Conservation (phyloP, 2,888 invertebrate species). For the Xestia rhomboidea region DNA sequence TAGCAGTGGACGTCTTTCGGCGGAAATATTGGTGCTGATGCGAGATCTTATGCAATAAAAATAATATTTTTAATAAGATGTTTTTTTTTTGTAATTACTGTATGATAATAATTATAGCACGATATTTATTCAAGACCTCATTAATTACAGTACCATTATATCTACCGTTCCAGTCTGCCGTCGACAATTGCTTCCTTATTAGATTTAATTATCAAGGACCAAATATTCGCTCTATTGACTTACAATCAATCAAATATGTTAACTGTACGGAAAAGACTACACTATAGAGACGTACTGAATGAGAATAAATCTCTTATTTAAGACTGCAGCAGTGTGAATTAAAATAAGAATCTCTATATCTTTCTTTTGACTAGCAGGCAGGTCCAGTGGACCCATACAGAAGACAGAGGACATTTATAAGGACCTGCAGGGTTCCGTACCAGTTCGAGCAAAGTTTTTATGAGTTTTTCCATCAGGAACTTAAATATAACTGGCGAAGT, state of each 20-base stretch:
- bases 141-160: neutral
- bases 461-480: no score
- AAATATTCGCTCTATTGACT: conserved; percentile 22
- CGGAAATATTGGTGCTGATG: neutral
- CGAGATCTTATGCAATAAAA: neutral
- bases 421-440: neutral
- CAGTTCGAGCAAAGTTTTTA: no score
- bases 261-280: neutral
- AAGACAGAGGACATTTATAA: neutral
- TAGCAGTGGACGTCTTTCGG: no score
- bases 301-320: neutral
- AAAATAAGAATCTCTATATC: neutral
- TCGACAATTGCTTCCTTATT: conserved; percentile 6
- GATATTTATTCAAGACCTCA: conserved; percentile 7
- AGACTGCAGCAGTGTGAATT: no score
- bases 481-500: neutral
- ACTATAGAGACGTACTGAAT: neutral
- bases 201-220: neutral
- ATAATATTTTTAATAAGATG: neutral
- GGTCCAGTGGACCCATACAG: neutral
- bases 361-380: neutral
- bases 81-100: neutral
- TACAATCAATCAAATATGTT: conserved; percentile 18
- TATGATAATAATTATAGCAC: neutral
- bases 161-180: neutral